phyloP scores from a whole-genome alignment of 2,113 vertebrate species.

The Sterrhoptilus dennistouni region DNA sequence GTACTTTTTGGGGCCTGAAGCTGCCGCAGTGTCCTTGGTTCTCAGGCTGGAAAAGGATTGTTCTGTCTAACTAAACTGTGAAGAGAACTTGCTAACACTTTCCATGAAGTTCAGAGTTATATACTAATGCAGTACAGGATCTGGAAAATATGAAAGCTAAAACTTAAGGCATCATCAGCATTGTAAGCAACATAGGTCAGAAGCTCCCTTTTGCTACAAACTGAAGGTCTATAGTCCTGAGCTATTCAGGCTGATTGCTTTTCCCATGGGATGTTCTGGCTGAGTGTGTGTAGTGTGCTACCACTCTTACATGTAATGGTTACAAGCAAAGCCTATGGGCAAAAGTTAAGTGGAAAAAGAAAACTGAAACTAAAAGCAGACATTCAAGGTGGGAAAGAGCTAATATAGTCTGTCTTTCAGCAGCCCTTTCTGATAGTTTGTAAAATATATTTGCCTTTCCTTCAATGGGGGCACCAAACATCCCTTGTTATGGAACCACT shows the following conservation, averaged over 20 bases:
- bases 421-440: neutral
- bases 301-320: neutral
- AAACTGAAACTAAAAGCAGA: neutral
- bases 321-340: neutral
- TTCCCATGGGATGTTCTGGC: neutral
- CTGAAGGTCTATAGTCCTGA: neutral
- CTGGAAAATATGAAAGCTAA: neutral
- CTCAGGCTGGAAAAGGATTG: neutral
- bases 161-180: neutral
- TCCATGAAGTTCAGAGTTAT: neutral
- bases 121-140: neutral
- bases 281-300: neutral
- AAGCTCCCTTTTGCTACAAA: neutral
- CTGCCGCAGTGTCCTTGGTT: neutral
- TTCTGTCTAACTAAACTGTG: neutral
- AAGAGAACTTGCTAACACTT: neutral
- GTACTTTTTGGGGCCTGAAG: neutral
- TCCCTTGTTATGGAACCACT: neutral
- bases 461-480: fast-evolving
- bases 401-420: neutral
- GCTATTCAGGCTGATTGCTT: neutral
- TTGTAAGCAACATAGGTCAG: neutral
- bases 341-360: neutral
- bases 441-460: neutral
- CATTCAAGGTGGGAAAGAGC: neutral